Base-by-base conservation (phyloP, 1,140 invertebrate genomes). In the Geopemphigus sp. region DNA sequence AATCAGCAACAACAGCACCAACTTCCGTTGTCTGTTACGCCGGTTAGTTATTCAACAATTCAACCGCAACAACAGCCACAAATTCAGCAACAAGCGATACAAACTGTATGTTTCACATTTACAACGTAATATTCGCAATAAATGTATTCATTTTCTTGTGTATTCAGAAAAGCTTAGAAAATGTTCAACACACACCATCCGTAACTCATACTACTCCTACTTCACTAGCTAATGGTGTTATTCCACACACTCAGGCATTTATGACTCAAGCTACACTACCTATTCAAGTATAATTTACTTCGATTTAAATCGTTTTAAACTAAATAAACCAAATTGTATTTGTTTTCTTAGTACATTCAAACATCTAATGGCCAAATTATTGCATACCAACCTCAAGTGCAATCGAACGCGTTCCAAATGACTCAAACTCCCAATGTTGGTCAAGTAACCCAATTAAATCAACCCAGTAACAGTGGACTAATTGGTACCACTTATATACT, bases 201-300 rank as follows among this genome's bases (percentile, higher is more conserved):
- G 74, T 78, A 6, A 78, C 74, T n/a, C 74, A 78, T 50, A 78
- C 74, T 63, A 78, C 74, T 61, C 74, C 74, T 61, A 78, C 74
- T 24, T 50, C 74, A 19, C 19, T 78, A 63, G 74, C 54, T 83
- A 80, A 68, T 59, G 59, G 66, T 39, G 61, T 72, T 15, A 72
- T 70, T 50, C 81, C 84, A 24, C 86, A 86, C 83, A 81, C 83
- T 81, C 86, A 87, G 81, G 86, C 86, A 83, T 81, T 66, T 64
- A 82, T 78, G 57, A 80, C 73, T 72, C 73, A 81, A 63, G 80
- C 80, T 39, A 50, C 63, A 19, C 66, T 81, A 53, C 80, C 81
- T 45, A 54, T 72, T 45, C 80, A 80, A 80, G 80, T 68, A 80
- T 61, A 63, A 14, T n/a, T 32, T 26, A 24, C 45, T 2, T 73